Evolutionary conservation across 92 coral and sea anemone genomes (phyloP), one percentile per base, ranked within the genome.

Genomic region (Porites cylindrica): DNA sequence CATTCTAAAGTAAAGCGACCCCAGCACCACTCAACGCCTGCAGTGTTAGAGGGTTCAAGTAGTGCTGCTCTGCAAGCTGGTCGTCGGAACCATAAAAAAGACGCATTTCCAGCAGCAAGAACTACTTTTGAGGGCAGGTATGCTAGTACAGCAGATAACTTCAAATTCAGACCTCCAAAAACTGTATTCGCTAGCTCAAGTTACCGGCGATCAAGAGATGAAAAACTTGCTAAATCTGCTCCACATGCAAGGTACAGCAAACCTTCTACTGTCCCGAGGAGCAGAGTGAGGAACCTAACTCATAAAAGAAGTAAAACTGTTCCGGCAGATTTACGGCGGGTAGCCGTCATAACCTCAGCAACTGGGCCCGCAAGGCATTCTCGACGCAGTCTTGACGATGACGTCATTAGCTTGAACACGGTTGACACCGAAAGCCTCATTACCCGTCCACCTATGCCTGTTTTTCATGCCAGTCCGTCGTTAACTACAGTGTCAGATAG

Each of bases 391-490:
- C 90, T 93, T 74, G 98, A 95, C 32, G 96, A 93, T 63, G 98
- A 95, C 61, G 86, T 93, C 79, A 59, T 88, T 47, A 95, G 96
- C 72, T 53, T 90, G 29, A 89, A 89, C 10, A 94, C 99, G 10
- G 94, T 89, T 54, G 98, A 95, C 84, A 97, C 99, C 8, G 98
- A 97, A 77, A 80, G 81, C 64, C 88, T 97, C 2, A 89, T 97
- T 67, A 93, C 94, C 69, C 94, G 87, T 67, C 99, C 99, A 14
- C 91, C 99, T 11, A 95, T 97, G 99, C 99, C 98, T 24, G 64
- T 97, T 56, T 93, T 97, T 26, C 98, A 95, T 63, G 99, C 80
- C 14, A 97, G 98, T 64, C 99, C 99, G 2, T 97, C 99, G 4
- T 83, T 95, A 69, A 93, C 97, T 4, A 93, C 99, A 69, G 96